phyloP scores from a whole-genome alignment of 2,888 invertebrate genomes.

The Harmothoe impar region DNA sequence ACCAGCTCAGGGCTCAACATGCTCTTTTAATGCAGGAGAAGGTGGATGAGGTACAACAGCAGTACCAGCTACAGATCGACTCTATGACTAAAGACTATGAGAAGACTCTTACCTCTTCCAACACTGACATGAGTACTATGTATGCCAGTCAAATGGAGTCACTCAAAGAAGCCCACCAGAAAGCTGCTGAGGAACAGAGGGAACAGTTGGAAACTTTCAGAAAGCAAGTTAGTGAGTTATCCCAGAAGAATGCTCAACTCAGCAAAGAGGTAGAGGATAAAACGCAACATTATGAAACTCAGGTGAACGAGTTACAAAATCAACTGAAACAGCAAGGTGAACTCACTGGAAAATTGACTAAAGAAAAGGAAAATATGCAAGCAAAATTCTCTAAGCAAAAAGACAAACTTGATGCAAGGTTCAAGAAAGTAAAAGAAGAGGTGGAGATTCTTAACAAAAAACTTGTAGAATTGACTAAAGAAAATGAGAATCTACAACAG shows the following conservation, averaged over 20 bases:
- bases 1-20: conserved; percentile 81
- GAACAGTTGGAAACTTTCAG: conserved; percentile 71
- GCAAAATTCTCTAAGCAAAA: conserved; percentile 66
- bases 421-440: conserved; percentile 35
- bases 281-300: conserved; percentile 36
- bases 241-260: conserved; percentile 58
- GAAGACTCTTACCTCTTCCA: conserved; percentile 72
- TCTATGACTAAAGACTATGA: conserved; percentile 73
- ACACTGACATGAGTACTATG: conserved; percentile 73
- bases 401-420: conserved; percentile 63
- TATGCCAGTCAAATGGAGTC: conserved; percentile 69
- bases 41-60: conserved; percentile 2
- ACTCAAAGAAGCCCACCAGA: conserved; percentile 73
- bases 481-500: not conserved
- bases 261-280: conserved; percentile 48
- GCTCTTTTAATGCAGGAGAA: conserved; percentile 27
- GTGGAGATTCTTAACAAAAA: conserved; percentile 10
- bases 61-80: conserved; percentile 67
- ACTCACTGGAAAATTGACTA: conserved; percentile 70
- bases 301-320: conserved; percentile 38
- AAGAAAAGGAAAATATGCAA: conserved; percentile 76
- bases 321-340: not conserved
- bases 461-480: not conserved
- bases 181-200: conserved; percentile 74
- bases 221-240: conserved; percentile 62